Evolutionary conservation across 1,140 invertebrate species (phyloP), one percentile per base, ranked within the genome.

Genomic region (Mamestra configurata): DNA sequence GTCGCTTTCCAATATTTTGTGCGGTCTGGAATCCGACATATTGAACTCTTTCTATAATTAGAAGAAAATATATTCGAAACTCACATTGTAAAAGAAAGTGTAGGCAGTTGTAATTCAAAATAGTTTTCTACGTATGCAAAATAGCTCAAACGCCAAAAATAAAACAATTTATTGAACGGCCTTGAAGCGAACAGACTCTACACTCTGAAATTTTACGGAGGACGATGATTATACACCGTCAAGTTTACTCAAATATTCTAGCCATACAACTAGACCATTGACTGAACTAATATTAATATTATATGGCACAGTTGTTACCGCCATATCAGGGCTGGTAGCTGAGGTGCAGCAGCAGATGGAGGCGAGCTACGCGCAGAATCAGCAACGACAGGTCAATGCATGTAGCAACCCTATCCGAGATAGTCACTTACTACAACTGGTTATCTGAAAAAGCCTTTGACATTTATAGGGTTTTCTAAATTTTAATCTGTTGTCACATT

Each of bases 251-350:
- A 0, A 22, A 20, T n/a, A n/a, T 6, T 66, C 6, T 22, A 66
- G 0, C 8, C 18, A 43, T 11, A 11, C 18, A 31, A 61, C 20
- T 61, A 20, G 57, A 49, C 7, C 15, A n/a, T n/a, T 59, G 43
- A 18, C 55, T 70, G 31, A 68, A 82, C 75, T 83, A 85, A 88
- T 80, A 57, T 79, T n/a, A 46, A 55, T 76, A 66, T 86, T 89
- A 55, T 91, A 82, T 86, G 79, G 86, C 80, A 86, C 96, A 97
- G 97, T 97, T 95, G 96, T 97, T 89, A 96, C 96, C 90, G 97
- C 97, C 89, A 97, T 97, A 95, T 96, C 96, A 92, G 97, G 96
- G 88, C 96, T 97, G 92, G 95, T 97, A 95, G 96, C 97, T 82
- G 96, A 97, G 93, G 96, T 97, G 88, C 95, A 96, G 88, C 95